Evolutionary conservation across 2,113 vertebrate genomes (phyloP), one percentile per base, ranked within the genome.

Genomic region (Sturnus vulgaris): DNA sequence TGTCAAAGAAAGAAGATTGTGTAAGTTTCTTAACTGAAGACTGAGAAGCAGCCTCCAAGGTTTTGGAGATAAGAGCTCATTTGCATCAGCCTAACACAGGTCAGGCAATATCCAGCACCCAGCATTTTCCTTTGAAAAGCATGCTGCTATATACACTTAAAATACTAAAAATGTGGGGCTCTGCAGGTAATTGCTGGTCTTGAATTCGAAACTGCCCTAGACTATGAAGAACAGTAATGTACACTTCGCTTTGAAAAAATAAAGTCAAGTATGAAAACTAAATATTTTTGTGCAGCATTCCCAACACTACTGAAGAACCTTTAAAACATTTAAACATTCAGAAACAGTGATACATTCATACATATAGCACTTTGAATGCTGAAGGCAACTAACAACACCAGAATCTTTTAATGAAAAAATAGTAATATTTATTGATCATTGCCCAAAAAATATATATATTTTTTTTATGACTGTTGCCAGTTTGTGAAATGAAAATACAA

Each of bases 1-100:
- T 99, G 95, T 40, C 44, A 86, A 47, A 47, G 87, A 46, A 69
- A 89, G 93, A 92, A 80, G 53, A 37, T 94, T 23, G 24, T 52
- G 40, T 55, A 46, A 70, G 30, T 46, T 30, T 39, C 37, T 63
- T 75, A 59, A 73, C 15, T 39, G 53, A 87, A 70, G 59, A 63
- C 30, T 31, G 37, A 66, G 59, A 56, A 90, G 79, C 28, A 28
- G 53, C 63, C 33, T 69, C 56, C 7, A n/a, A 71, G 52, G 19
- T n/a, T 64, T 46, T 59, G 33, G 22, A 49, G 47, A 6, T 30
- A 9, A 46, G 47, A 14, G n/a, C 21, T 77, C 68, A 30, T 37
- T 46, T 64, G 31, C 31, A 31, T 13, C 55, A 69, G 40, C 3
- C 1, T 46, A 49, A 47, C 10, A 11, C 12, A 33, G 9, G 19